Conservation (phyloP, 2,113 vertebrate genomes). For the Paracanthobrama guichenoti region DNA sequence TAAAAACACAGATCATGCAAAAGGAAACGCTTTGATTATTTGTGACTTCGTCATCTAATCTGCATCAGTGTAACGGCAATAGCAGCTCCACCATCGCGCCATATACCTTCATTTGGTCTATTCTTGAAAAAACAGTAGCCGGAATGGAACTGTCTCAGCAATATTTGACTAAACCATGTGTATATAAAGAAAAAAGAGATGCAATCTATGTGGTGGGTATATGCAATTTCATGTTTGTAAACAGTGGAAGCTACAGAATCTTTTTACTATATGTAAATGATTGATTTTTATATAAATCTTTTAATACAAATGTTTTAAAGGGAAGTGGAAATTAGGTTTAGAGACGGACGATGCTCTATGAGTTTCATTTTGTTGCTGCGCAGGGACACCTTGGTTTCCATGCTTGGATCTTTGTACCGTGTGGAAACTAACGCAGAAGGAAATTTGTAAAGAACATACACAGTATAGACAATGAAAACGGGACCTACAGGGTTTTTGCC, state of each 20-base stretch:
- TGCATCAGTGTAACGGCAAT: conserved; percentile 64
- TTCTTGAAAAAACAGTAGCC: conserved; percentile 67
- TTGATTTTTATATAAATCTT: conserved; percentile 85
- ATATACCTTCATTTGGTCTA: conserved; percentile 63
- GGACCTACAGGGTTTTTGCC: conserved; percentile 99
- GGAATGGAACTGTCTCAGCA: conserved; percentile 75
- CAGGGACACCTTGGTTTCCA: conserved; percentile 92
- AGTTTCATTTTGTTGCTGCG: conserved; percentile 79
- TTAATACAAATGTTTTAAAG: conserved; percentile 78
- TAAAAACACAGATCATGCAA: not conserved
- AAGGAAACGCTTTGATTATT: conserved; percentile 58
- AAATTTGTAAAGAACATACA: conserved; percentile 99
- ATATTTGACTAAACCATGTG: conserved; percentile 73
- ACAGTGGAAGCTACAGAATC: conserved; percentile 72
- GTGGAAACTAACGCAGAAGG: conserved; percentile 79
- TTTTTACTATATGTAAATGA: conserved; percentile 85
- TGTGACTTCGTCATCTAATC: conserved; percentile 67
- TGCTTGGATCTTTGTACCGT: conserved; percentile 99
- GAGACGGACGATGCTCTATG: conserved; percentile 60
- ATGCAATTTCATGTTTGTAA: conserved; percentile 85
- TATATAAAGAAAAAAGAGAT: conserved; percentile 64
- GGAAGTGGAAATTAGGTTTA: conserved; percentile 71
- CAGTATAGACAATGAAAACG: conserved; percentile 99
- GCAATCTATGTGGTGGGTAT: conserved; percentile 76
- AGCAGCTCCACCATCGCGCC: conserved; percentile 62